Base-by-base conservation (phyloP, 2,797 vertebrate genomes). In the Bufotes viridis region DNA sequence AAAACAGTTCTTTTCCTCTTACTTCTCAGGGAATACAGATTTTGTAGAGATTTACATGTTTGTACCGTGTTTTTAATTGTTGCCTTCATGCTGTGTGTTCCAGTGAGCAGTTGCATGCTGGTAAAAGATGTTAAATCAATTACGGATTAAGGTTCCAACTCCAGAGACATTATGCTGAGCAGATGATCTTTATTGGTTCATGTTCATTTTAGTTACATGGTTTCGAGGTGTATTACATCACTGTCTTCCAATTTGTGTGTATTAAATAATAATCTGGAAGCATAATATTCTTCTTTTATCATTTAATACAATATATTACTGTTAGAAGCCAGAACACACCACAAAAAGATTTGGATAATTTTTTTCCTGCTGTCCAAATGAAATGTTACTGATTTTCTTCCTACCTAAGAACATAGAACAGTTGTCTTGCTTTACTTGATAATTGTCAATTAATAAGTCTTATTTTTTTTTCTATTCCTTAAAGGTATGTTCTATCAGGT, bases 21-120 rank as follows among this genome's bases (percentile, higher is more conserved):
- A 53, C 11, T 76, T 78, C 76, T 53, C n/a, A 65, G 24, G 18
- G 60, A 7, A 34, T 78, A 24, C 8, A 42, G 84, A 57, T 79
- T 78, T 65, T 17, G 29, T 5, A 17, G 61, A 81, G 85, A 87
- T 87, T 87, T 87, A 87, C 81, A 58, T 57, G 49, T 87, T 81
- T 80, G 85, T 87, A 15, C 85, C 49, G 24, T 49, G 85, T 18
- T 87, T 86, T 57, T 69, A 58, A 61, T 75, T 57, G 20, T 79
- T n/a, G 67, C 72, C 78, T 87, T 87, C 85, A 81, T 87, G 85
- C 85, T 87, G 85, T 87, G 85, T 87, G 85, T 87, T 87, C 85
- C 76, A 80, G 85, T 42, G 78, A 69, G 78, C 65, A 58, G 76
- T 87, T 79, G 85, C 63, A 87, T 67, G 60, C 34, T 76, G 60